Conservation (phyloP, 2,113 vertebrate genomes). For the Cyprinus carpio region DNA sequence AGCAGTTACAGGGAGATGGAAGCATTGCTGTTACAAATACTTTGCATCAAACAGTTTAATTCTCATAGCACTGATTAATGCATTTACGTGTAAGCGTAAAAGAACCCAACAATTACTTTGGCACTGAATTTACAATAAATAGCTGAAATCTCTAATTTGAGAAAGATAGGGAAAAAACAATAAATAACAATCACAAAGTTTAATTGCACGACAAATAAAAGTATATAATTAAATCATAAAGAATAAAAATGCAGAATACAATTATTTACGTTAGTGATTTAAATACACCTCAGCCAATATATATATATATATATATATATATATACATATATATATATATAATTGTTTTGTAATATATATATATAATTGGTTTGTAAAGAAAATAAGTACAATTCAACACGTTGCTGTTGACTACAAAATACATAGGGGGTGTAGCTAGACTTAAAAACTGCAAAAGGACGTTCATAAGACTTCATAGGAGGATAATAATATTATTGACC, state of each 20-base stretch:
- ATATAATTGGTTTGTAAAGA: no score
- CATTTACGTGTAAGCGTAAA: not conserved
- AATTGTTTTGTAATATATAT: no score
- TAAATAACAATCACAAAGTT: not conserved
- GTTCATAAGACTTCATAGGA: not conserved
- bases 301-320: no score
- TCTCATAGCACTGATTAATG: not conserved
- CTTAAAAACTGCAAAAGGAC: not conserved
- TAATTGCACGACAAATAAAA: not conserved
- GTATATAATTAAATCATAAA: not conserved
- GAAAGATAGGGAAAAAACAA: not conserved
- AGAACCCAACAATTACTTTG: not conserved
- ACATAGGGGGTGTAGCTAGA: not conserved
- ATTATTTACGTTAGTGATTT: not conserved
- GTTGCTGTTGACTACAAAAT: not conserved
- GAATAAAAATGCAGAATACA: not conserved
- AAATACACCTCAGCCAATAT: not conserved
- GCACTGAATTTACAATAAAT: not conserved
- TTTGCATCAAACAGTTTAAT: no score
- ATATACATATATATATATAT: no score
- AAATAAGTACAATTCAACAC: not conserved
- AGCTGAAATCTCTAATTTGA: not conserved
- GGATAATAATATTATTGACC: not conserved
- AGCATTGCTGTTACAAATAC: not conserved
- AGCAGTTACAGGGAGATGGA: not conserved